Percentiles rank a stretch among this genome's conserved stretches.
phyloP scores from a whole-genome alignment of 1,140 invertebrate species.

The Dryas iulia region DNA sequence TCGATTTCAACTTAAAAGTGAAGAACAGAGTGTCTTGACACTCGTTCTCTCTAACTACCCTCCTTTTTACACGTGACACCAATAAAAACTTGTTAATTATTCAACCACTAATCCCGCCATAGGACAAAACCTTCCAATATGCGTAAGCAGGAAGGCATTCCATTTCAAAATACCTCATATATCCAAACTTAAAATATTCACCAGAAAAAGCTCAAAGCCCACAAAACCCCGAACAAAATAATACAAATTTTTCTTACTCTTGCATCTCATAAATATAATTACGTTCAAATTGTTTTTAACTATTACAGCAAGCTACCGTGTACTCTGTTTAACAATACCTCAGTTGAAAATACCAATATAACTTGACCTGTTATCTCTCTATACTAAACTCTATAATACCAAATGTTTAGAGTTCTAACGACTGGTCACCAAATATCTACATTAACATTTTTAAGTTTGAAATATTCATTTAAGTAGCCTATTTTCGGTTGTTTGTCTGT shows the following conservation, averaged over 20 bases:
- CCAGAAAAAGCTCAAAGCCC: conserved; percentile 20
- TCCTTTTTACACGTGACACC: no score
- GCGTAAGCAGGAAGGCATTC: neutral
- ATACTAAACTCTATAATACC: neutral
- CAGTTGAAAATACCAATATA: conserved; percentile 21
- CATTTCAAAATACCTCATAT: neutral
- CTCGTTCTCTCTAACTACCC: no score
- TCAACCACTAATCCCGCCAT: neutral
- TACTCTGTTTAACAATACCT: conserved; percentile 32
- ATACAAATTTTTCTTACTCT: conserved; percentile 27
- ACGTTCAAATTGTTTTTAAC: conserved; percentile 41
- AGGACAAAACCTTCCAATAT: neutral
- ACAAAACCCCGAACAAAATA: conserved; percentile 18
- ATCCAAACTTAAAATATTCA: neutral
- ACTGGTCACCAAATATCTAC: conserved; percentile 7
- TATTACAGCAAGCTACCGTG: conserved; percentile 48
- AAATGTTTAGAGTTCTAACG: conserved; percentile 6
- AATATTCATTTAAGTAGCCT: conserved; percentile 71
- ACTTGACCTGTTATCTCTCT: conserved; percentile 12
- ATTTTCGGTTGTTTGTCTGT: conserved; percentile 62
- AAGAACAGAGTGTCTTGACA: no score
- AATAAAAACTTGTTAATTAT: no score
- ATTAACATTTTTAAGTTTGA: conserved; percentile 68
- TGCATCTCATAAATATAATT: conserved; percentile 53
- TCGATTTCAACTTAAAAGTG: no score